These are phyloP conservation scores for Andrena praecox DNA, from an alignment of 2,888 invertebrate genomes.

Conservation along the genomic window DNA sequence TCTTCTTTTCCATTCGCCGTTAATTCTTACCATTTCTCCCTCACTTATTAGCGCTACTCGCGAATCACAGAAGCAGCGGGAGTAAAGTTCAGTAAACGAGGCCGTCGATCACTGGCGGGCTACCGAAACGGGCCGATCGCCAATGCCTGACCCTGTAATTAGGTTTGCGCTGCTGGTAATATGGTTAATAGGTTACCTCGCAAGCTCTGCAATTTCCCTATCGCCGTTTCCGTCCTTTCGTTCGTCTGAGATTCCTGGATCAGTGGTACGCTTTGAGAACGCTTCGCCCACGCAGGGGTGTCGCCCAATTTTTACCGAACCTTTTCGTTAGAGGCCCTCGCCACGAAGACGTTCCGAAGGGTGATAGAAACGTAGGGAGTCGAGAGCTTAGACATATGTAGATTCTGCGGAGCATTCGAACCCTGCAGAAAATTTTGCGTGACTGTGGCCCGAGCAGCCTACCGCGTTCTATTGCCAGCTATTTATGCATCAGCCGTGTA, in stretches of 20 bases:
- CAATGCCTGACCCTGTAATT: constrained; percentile 82
- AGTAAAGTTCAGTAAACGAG: constrained; percentile 19
- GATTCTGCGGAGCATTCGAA: too few relatives aligned
- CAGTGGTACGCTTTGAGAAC: background rate
- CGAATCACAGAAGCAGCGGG: constrained; percentile 47
- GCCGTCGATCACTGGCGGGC: constrained; percentile 39
- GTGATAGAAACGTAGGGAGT: too few relatives aligned
- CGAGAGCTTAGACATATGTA: too few relatives aligned
- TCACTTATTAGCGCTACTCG: constrained; percentile 25
- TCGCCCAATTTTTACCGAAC: too few relatives aligned
- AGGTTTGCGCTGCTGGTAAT: constrained; percentile 80
- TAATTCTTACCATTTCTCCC: background rate
- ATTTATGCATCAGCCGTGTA: too few relatives aligned
- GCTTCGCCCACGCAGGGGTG: too few relatives aligned
- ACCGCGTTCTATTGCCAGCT: background rate
- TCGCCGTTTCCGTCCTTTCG: constrained; percentile 31
- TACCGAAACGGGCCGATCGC: constrained; percentile 75
- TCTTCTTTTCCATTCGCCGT: too few relatives aligned
- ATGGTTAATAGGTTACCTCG: constrained; percentile 78
- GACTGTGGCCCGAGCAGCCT: too few relatives aligned
- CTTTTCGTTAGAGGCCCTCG: too few relatives aligned
- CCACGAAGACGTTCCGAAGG: too few relatives aligned
- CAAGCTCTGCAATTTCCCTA: constrained; percentile 81
- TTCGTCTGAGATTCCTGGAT: background rate
- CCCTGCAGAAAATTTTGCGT: too few relatives aligned